Evolutionary conservation across 2,113 vertebrate genomes (phyloP), one percentile per base, ranked within the genome.

Genomic region (Oostethus manadensis): DNA sequence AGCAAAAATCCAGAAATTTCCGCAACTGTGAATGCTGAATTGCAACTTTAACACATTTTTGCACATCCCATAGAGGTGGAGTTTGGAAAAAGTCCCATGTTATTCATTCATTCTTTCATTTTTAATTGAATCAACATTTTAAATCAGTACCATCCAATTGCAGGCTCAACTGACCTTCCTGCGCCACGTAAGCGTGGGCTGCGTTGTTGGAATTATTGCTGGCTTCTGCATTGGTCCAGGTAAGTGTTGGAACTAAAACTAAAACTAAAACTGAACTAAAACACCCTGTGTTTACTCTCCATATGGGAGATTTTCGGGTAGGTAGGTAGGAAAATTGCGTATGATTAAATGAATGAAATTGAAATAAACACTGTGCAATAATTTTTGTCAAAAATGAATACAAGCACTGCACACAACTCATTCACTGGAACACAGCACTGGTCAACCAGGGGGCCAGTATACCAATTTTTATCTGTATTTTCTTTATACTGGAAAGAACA

Each of bases 211-310:
- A 43, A 93, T 95, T 70, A 94, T 95, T 8, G 91, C 92, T 1
- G 93, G 93, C 64, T 95, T 94, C 89, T 95, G 94, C 85, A 90
- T 94, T 18, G 94, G 94, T 57, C 94, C 94, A 91, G 93, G 94
- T 95, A 70, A 76, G 81, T 51, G 56, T n/a, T 21, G 29, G n/a
- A n/a, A n/a, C n/a, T n/a, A n/a, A n/a, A 15, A 51, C 13, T 8
- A 43, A n/a, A 14, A 10, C 6, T n/a, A n/a, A n/a, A 53, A 3
- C 51, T n/a, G 10, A 18, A 10, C 10, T 16, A 11, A 8, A 53
- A 16, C 11, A 13, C 17, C 10, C 20, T 20, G 1, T n/a, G 8
- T 40, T 55, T 55, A 1, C 23, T 33, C 26, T 3, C 5, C 29
- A 33, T 33, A 33, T 33, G 23, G 2, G 2, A 3, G 23, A 26